A percentile compares a stretch with the other conserved stretches of the same genome.
Conservation (phyloP, 2,113 vertebrate genomes). For the Eudyptes chrysolophus region DNA sequence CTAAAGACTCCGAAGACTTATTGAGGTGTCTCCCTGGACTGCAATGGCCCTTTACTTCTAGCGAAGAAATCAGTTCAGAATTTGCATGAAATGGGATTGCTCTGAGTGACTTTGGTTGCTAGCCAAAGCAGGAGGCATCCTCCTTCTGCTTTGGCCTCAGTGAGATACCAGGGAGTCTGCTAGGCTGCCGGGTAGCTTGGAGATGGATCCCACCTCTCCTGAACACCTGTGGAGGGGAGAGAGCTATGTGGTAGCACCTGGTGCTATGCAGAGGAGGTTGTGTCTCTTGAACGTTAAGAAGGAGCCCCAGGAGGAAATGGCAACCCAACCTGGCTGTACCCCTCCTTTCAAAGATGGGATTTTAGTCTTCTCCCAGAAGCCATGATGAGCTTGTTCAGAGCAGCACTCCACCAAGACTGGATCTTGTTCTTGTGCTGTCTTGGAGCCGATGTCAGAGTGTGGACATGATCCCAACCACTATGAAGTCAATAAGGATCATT, state of each 20-base stretch:
- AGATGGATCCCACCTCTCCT: background rate
- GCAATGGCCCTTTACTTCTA: background rate
- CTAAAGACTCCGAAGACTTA: background rate
- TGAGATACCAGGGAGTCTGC: background rate
- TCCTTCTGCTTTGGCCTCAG: background rate
- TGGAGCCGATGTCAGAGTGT: background rate
- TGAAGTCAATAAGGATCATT: background rate
- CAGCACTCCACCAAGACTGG: background rate
- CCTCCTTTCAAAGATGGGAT: background rate
- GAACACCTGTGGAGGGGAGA: background rate
- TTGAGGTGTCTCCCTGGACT: background rate
- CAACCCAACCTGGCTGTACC: background rate
- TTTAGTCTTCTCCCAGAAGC: background rate
- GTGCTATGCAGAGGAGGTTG: background rate
- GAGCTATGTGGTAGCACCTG: background rate
- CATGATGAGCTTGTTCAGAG: background rate
- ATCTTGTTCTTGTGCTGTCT: background rate
- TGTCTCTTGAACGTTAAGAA: background rate
- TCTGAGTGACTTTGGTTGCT: background rate
- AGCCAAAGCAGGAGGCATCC: background rate
- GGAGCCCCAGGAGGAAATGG: background rate
- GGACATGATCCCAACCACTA: background rate
- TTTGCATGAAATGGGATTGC: background rate
- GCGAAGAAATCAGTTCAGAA: background rate
- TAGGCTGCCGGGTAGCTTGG: background rate